Base-by-base conservation (phyloP, 2,113 vertebrate species). In the Corythaeola cristata region DNA sequence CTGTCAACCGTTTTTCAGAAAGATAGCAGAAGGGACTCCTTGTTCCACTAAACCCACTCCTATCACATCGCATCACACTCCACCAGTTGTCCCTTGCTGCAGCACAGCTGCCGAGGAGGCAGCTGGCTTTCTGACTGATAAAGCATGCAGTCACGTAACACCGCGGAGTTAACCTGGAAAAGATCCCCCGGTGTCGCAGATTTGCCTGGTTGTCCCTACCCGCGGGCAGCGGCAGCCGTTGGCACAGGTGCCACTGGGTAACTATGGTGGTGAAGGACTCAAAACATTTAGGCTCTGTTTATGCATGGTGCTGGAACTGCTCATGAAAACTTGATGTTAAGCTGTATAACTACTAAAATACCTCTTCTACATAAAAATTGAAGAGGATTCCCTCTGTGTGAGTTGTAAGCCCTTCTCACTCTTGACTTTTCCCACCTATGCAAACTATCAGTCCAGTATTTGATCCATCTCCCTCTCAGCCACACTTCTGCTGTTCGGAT, bases 211-310 rank as follows among this genome's bases (percentile, higher is more conserved):
- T 5, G 1, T n/a, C 77, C 35, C 59, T 41, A 13, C 27, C 35
- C 9, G 1, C 0, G 0, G 28, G 37, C 11, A 77, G 58, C 45
- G 52, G 55, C 60, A 53, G 28, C 79, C 0, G 0, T 18, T 14
- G 11, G 77, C 77, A 52, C 20, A 60, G 66, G 6, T 7, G 53
- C 20, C 32, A 0, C 44, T 23, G 50, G 15, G 7, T 55, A 28
- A n/a, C 72, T 9, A 2, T 0, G 33, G 49, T 2, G 2, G 35
- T 33, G 83, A 33, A 21, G 44, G 39, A 19, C 58, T 63, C 56
- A 2, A 8, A 26, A 1, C 3, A 0, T 2, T 74, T 33, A 15
- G 26, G 6, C 17, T 83, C 26, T 47, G 12, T 67, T 79, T 47
- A 22, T 2, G 0, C 14, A 2, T 15, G 15, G 14, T 33, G 27